A percentile compares a stretch with the other conserved stretches of the same genome.
Conservation (phyloP, 2,113 vertebrate genomes). For the Crotalus helleri region DNA sequence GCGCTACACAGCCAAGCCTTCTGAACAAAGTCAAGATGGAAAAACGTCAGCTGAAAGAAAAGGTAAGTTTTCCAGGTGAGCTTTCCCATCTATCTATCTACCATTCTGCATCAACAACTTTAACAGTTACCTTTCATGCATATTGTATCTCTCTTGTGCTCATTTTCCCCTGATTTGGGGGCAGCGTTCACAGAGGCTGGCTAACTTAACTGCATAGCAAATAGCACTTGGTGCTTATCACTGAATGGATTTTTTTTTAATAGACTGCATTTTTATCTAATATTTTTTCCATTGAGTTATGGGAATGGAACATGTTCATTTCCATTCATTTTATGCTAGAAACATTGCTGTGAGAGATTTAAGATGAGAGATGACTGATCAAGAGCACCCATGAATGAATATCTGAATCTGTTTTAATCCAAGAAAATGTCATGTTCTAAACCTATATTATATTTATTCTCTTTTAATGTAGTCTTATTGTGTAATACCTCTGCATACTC, state of each 20-base stretch:
- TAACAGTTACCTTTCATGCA: neutral
- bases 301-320: neutral
- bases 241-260: neutral
- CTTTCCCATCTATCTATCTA: neutral
- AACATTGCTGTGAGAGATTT: neutral
- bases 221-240: neutral
- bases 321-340: neutral
- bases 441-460: neutral
- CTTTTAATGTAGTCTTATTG: neutral
- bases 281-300: neutral
- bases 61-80: conserved; percentile 55
- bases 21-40: conserved; percentile 37
- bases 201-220: neutral
- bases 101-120: neutral
- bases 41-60: conserved; percentile 46
- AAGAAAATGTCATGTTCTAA: neutral
- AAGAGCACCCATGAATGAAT: neutral
- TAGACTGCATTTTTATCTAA: neutral
- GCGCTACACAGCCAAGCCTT: conserved; percentile 29
- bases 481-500: neutral
- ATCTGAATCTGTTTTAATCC: neutral
- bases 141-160: neutral
- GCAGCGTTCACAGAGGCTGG: neutral
- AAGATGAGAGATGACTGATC: neutral
- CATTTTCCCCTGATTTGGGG: neutral